Evolutionary conservation across 35 echinoderm and acorn worm genomes (phyloP), one percentile per base, ranked within the genome.

Genomic region (Ophiothrix spiculata): DNA sequence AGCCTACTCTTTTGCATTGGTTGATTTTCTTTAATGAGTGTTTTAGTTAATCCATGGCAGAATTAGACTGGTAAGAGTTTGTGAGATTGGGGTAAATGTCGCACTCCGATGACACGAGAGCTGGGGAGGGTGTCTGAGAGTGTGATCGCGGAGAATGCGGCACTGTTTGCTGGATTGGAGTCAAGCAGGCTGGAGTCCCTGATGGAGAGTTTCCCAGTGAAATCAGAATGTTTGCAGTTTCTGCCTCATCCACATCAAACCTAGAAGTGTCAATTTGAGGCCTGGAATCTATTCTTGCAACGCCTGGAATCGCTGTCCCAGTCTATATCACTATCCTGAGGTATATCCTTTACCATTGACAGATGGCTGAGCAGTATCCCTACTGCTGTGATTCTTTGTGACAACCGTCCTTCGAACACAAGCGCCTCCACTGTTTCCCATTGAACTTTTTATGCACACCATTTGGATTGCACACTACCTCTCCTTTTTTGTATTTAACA

Each of bases 301-400:
- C 91, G 81, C 17, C 94, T 76, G 0, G 94, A 97, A 37, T 92
- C 95, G 76, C 95, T 98, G 76, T 98, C 95, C 95, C 95, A 98
- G 37, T 98, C 95, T 1, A 75, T 64, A 74, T 93, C 95, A 84
- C 76, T 98, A 80, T 56, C 86, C 78, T 39, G 87, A 74, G 60
- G 60, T 1, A 88, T 85, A 76, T 98, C 87, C 91, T 93, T 93
- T 33, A 88, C 93, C 13, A 91, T 90, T 49, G 95, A 98, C 6
- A 98, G 95, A 86, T 98, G 95, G n/a, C 95, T 14, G 95, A 98
- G 77, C 95, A 98, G 81, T 93, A 98, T 11, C 95, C 95, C 13
- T 89, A 89, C n/a, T 91, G 91, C 45, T 98, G 95, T 25, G 95
- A 98, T 49, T 98, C 95, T 74, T 98, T 98, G 56, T 90, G 91